Base-by-base conservation (phyloP, 2,797 vertebrate genomes). In the Nyctibius grandis region DNA sequence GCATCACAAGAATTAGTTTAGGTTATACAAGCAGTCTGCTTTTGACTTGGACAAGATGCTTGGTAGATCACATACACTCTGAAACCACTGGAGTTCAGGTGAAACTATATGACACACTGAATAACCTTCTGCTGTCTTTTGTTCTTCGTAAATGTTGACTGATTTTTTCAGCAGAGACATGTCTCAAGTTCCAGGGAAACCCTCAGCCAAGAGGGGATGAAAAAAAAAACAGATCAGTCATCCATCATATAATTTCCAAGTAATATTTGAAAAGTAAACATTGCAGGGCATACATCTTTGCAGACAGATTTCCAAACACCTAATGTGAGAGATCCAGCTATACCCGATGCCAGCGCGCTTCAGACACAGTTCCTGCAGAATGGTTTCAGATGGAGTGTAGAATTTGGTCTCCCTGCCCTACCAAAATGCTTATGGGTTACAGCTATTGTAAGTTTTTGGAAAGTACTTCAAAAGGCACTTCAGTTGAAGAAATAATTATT, bases 401-500 rank as follows among this genome's bases (percentile, higher is more conserved):
- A 79, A 87, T 68, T 95, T 67, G 86, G 72, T 94, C 87, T 96
- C 84, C 38, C 34, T 79, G 89, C 83, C 42, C 74, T 67, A 89
- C 65, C 85, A 92, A 91, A 91, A 91, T 78, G 57, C 80, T 96
- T 85, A 91, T 6, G 15, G 89, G 86, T 88, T 92, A 89, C 47
- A 45, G 54, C 64, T 95, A 85, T 95, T 91, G 94, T 93, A 87
- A 88, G 83, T 60, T 95, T 96, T 93, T 96, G 96, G 92, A 95
- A 94, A 95, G 76, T 72, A 96, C 95, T 96, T 97, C 96, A 97
- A 97, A 97, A 94, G 77, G 90, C 83, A 89, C 88, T 79, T 90
- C 84, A 93, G 88, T 91, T 95, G 91, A 97, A 97, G 92, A 95
- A 94, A 96, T 94, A 96, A 97, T 96, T 97, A 83, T 92, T 96